Evolutionary conservation across 2,888 invertebrate species (phyloP).

Genomic region (Patella ulyssiponensis): DNA sequence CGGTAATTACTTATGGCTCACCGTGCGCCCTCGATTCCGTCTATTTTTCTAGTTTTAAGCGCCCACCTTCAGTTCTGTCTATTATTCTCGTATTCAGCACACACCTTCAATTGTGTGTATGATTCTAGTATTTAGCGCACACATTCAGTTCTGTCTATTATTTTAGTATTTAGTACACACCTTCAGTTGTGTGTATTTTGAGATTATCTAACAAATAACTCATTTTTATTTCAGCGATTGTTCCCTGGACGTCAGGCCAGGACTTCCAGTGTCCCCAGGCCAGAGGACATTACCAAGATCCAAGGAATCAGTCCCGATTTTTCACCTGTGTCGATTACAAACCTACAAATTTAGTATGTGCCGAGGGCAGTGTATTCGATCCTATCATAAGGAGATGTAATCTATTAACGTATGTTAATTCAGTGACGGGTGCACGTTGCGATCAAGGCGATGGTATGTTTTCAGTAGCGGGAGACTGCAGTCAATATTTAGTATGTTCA

Average conservation of each 20-base stretch:
- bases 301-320: background rate
- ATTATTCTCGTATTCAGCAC: too few relatives aligned
- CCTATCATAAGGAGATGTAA: background rate
- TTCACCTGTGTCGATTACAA: background rate
- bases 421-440: background rate
- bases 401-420: background rate
- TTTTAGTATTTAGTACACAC: too few relatives aligned
- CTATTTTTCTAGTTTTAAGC: too few relatives aligned
- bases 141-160: too few relatives aligned
- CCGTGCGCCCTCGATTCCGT: too few relatives aligned
- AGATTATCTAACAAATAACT: too few relatives aligned
- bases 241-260: background rate
- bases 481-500: background rate
- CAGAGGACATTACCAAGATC: background rate
- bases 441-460: background rate
- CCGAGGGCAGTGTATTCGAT: background rate
- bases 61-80: too few relatives aligned
- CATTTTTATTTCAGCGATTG: background rate
- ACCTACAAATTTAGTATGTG: background rate
- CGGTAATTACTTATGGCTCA: too few relatives aligned
- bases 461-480: background rate
- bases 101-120: too few relatives aligned
- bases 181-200: too few relatives aligned
- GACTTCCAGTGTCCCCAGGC: constrained; percentile 1
- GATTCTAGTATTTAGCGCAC: too few relatives aligned